Evolutionary conservation across 2,113 vertebrate species (phyloP), one percentile per base, ranked within the genome.

Genomic region (Nestor notabilis): DNA sequence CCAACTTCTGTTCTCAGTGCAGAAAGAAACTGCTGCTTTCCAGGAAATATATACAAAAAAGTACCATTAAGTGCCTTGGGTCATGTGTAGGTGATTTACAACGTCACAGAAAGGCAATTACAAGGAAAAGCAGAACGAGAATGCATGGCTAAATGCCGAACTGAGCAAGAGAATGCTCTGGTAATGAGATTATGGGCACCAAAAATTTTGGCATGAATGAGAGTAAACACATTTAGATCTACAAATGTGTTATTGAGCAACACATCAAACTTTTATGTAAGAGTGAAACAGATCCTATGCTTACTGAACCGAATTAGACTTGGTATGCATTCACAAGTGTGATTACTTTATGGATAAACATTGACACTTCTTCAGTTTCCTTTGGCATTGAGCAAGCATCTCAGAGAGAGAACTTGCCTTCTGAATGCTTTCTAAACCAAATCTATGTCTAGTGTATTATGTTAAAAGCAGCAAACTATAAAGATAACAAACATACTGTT

Each of bases 11-110:
- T 37, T 90, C 63, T 80, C 58, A 52, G 18, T 65, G 47, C 12
- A 49, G 60, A 87, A 23, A 78, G 43, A 91, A 83, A 74, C 7
- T 16, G 5, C 39, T 89, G 74, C 80, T 97, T 50, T 91, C 76
- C 76, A 95, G 52, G 86, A 94, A 94, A 96, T 93, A 70, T 39
- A 7, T 13, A 87, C 20, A 12, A 41, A 41, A 94, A 89, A 61
- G n/a, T 27, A 55, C 39, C 0, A 0, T 28, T 50, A 47, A 58
- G 21, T 71, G 44, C 50, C 29, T 88, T 71, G 58, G 9, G 8
- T 80, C 74, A 55, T 24, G 18, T 20, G 14, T 41, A 71, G 18
- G 24, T n/a, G 55, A 94, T 71, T 66, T 46, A 83, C 44, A 52
- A 41, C 3, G 1, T 66, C 65, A 76, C 53, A 86, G 80, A 87